Evolutionary conservation across 1,140 invertebrate species (phyloP).

Genomic region (Protaetia brevitarsis): DNA sequence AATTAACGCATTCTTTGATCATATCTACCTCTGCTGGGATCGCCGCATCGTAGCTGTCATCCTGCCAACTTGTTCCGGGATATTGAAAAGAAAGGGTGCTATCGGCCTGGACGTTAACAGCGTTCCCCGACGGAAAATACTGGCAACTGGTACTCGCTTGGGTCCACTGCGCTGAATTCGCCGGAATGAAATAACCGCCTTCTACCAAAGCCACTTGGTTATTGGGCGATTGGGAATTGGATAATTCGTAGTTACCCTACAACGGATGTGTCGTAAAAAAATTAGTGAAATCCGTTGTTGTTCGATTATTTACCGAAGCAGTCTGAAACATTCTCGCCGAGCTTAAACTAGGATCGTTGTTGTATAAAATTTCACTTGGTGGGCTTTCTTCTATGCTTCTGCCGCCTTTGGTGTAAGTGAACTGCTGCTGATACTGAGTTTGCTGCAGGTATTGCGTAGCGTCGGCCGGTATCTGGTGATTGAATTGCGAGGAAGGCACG

Average conservation of each 20-base stretch:
- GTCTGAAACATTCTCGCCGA: constrained; percentile 32
- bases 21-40: constrained; percentile 55
- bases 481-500: constrained; percentile 32
- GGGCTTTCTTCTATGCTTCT: constrained; percentile 32
- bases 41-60: constrained; percentile 22
- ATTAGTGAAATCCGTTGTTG: background rate
- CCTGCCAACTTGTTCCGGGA: constrained; percentile 15
- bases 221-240: constrained; percentile 19
- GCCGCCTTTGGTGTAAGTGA: constrained; percentile 25
- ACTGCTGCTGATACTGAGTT: constrained; percentile 33
- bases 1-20: constrained; percentile 88
- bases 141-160: background rate
- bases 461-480: constrained; percentile 30
- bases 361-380: constrained; percentile 30
- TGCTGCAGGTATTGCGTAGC: constrained; percentile 36
- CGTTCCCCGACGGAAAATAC: background rate
- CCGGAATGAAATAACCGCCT: constrained; percentile 6
- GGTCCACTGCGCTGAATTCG: constrained; percentile 2
- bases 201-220: constrained; percentile 16
- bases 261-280: background rate
- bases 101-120: background rate
- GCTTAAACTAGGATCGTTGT: constrained; percentile 38
- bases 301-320: background rate
- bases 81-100: constrained; percentile 26
- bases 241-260: constrained; percentile 23